phyloP scores from a whole-genome alignment of 2,113 vertebrate genomes.

The Orientallactaga bullata region DNA sequence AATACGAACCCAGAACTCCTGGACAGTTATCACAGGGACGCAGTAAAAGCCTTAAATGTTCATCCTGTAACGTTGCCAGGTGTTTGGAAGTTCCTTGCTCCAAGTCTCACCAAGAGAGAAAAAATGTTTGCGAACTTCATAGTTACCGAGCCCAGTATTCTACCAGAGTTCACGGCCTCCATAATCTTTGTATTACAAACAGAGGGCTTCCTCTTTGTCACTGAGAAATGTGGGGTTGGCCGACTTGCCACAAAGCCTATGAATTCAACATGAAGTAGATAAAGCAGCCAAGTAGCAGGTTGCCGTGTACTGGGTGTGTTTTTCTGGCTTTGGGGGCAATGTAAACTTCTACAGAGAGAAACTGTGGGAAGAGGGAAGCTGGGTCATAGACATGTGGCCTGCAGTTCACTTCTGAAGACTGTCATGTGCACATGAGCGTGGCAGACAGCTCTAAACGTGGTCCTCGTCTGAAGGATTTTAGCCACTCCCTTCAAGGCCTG shows the following conservation, averaged over 20 bases:
- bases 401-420: background rate
- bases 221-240: background rate
- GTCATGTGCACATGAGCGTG: no score
- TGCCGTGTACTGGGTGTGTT: no score
- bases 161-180: background rate
- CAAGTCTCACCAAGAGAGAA: background rate
- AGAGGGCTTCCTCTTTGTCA: background rate
- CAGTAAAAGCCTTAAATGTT: background rate
- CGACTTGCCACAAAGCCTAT: background rate
- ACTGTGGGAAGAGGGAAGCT: background rate
- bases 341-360: background rate
- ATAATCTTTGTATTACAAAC: background rate
- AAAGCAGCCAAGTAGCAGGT: background rate
- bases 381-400: accelerated
- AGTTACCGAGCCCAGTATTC: background rate
- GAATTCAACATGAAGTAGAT: background rate
- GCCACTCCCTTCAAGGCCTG: background rate
- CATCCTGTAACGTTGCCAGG: background rate
- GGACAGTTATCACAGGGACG: background rate
- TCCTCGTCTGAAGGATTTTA: background rate
- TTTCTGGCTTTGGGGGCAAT: background rate
- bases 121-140: background rate
- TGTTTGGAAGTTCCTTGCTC: background rate
- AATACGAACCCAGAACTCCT: background rate
- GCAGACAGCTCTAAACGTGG: background rate